phyloP scores from a whole-genome alignment of 2,113 vertebrate species.

The Sclerurus mexicanus region DNA sequence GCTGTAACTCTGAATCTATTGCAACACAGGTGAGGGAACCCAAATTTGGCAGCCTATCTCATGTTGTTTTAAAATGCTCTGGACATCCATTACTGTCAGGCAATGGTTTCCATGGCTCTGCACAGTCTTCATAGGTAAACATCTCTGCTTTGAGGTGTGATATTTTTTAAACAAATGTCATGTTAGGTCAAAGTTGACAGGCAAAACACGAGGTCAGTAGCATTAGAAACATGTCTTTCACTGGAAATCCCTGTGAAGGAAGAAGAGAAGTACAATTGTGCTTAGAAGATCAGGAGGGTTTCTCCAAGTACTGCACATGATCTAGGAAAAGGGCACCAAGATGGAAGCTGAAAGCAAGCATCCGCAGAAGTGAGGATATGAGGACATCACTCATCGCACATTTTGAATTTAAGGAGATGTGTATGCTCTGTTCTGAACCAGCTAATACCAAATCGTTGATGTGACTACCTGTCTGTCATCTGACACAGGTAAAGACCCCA shows the following conservation, averaged over 20 bases:
- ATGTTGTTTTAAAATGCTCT: background rate
- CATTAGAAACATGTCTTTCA: background rate
- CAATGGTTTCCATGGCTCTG: background rate
- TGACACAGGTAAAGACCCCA: background rate
- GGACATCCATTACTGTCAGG: background rate
- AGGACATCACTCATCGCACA: background rate
- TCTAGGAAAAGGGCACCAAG: background rate
- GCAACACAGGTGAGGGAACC: background rate
- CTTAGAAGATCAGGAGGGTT: background rate
- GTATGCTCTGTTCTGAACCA: background rate
- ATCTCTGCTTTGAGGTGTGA: background rate
- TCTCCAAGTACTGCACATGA: background rate
- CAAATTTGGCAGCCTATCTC: background rate
- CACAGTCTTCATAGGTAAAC: background rate
- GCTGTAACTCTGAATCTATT: background rate
- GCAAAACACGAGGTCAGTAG: background rate
- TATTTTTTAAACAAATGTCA: background rate
- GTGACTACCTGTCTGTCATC: background rate
- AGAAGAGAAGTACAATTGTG: background rate
- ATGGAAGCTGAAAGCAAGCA: background rate
- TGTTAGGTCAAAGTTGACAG: background rate
- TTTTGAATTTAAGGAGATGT: background rate
- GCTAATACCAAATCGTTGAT: background rate
- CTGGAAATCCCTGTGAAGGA: background rate
- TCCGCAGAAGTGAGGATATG: background rate